Evolutionary conservation across 2,797 vertebrate genomes (phyloP).

Genomic region (Aeoliscus strigatus): DNA sequence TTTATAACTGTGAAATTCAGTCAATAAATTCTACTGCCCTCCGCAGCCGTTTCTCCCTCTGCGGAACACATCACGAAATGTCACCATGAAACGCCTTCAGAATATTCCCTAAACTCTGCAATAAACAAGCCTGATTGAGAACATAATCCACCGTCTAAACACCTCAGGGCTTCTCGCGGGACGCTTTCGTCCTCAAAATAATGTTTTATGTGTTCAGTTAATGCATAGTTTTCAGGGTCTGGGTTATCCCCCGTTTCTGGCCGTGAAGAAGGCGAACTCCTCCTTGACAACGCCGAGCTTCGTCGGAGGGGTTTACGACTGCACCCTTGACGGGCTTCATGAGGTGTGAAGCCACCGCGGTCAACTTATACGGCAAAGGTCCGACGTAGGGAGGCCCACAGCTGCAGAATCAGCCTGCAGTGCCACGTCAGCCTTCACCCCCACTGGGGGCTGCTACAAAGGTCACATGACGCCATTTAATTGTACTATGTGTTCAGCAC

Average conservation of each 20-base stretch:
- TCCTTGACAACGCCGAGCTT: slow-evolving; percentile 31
- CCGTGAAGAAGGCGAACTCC: slow-evolving; percentile 24
- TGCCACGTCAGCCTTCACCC: too few species aligned
- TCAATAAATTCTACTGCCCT: slow-evolving; percentile 73
- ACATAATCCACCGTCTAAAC: slow-evolving; percentile 52
- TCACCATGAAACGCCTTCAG: slow-evolving; percentile 56
- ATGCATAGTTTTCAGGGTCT: slow-evolving; percentile 46
- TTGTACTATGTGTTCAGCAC: too few species aligned
- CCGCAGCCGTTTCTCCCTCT: slow-evolving; percentile 50
- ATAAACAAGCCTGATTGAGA: slow-evolving; percentile 45
- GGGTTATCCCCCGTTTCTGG: slow-evolving; percentile 12
- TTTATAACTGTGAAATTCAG: slow-evolving; percentile 73
- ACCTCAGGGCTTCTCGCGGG: slow-evolving; percentile 21
- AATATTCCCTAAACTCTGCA: slow-evolving; percentile 55
- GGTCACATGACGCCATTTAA: too few species aligned
- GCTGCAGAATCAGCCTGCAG: slow-evolving; percentile 42
- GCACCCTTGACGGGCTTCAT: slow-evolving; percentile 63
- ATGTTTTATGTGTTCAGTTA: slow-evolving; percentile 45
- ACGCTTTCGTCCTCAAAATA: slow-evolving; percentile 23
- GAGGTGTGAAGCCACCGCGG: slow-evolving; percentile 57
- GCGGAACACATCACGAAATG: slow-evolving; percentile 66
- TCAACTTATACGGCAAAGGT: slow-evolving; percentile 47
- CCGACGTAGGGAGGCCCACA: slow-evolving; percentile 12
- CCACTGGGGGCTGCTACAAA: too few species aligned
- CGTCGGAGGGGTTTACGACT: slow-evolving; percentile 50